Evolutionary conservation across 53 echinoderm and acorn worm species (phyloP).

Genomic region (Holothuria scabra): DNA sequence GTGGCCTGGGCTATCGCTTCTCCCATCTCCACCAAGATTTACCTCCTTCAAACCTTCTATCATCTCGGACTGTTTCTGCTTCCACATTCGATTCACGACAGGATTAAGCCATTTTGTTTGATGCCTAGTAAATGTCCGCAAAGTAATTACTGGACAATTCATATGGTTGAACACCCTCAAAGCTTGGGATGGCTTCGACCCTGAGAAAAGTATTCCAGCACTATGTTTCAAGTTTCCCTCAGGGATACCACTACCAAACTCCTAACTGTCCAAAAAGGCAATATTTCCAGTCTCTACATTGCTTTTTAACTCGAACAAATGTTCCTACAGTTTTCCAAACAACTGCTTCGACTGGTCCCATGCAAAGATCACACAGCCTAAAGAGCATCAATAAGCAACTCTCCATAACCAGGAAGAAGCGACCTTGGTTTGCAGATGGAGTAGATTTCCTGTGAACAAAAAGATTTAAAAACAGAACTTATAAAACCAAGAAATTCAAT

Average conservation of each 20-base stretch:
- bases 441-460: not conserved
- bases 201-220: conserved; percentile 60
- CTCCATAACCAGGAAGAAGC: conserved; percentile 3
- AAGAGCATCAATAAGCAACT: not conserved
- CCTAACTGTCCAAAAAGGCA: conserved; percentile 33
- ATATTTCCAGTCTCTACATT: conserved; percentile 14
- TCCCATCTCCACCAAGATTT: conserved; percentile 63
- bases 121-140: conserved; percentile 42
- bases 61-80: conserved; percentile 22
- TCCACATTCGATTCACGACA: conserved; percentile 25
- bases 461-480: not conserved
- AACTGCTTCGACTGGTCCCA: conserved; percentile 1
- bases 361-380: not conserved
- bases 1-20: conserved; percentile 63
- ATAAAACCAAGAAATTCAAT: too few species aligned
- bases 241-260: conserved; percentile 21
- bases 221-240: conserved; percentile 61
- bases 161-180: conserved; percentile 48
- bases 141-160: conserved; percentile 7
- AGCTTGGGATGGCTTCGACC: conserved; percentile 51
- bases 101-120: conserved; percentile 48
- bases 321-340: not conserved
- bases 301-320: not conserved
- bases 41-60: conserved; percentile 21
- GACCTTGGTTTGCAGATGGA: not conserved